These are phyloP conservation scores for Philereme transversata DNA, from an alignment of 2,888 invertebrate species.

Conservation along the genomic window DNA sequence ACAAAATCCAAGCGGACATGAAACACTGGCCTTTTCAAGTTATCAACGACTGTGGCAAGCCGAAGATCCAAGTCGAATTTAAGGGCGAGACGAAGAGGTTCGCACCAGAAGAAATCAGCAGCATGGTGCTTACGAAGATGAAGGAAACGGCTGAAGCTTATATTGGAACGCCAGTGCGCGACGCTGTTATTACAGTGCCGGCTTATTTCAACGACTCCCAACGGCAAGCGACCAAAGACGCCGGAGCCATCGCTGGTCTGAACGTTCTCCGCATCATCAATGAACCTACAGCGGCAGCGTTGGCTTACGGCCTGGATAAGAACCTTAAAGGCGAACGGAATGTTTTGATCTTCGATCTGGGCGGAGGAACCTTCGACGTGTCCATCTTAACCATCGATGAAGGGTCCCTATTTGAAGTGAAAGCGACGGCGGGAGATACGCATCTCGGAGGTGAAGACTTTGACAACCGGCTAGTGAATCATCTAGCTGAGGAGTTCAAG, in stretches of 20 bases:
- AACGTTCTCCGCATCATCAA: conserved; percentile 87
- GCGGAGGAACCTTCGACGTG: conserved; percentile 94
- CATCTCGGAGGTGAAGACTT: conserved; percentile 89
- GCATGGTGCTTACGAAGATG: conserved; percentile 93
- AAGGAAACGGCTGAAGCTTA: conserved; percentile 90
- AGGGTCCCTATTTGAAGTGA: conserved; percentile 89
- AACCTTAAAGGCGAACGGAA: conserved; percentile 87
- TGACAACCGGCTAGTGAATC: conserved; percentile 83
- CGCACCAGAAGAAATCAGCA: conserved; percentile 88
- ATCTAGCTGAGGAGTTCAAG: conserved; percentile 86
- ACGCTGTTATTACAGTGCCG: conserved; percentile 92
- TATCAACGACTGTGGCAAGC: conserved; percentile 85
- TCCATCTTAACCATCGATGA: conserved; percentile 93
- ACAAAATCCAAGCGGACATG: conserved; percentile 90
- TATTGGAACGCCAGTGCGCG: conserved; percentile 85
- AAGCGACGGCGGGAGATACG: conserved; percentile 89
- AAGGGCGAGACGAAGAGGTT: conserved; percentile 86
- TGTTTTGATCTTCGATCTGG: conserved; percentile 87
- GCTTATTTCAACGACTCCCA: conserved; percentile 92
- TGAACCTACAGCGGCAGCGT: conserved; percentile 92
- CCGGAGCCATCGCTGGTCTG: conserved; percentile 76
- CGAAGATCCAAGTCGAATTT: conserved; percentile 87
- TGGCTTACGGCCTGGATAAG: conserved; percentile 90
- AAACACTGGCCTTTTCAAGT: conserved; percentile 94
- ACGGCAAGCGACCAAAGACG: conserved; percentile 93